Conservation (phyloP, 2,888 invertebrate species). For the Danaus chrysippus region DNA sequence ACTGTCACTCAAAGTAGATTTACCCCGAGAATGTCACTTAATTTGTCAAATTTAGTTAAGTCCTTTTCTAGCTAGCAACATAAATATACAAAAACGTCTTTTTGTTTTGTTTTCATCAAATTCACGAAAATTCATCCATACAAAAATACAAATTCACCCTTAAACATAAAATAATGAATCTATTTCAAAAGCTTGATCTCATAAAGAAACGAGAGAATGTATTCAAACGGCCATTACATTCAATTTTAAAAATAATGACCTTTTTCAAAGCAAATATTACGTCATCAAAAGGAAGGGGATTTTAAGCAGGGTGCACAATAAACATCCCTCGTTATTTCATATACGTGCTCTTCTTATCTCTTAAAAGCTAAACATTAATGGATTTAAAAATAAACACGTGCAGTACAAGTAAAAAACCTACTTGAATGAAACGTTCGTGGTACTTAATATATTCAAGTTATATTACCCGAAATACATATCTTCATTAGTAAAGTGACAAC, state of each 20-base stretch:
- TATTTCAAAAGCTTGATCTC: slow-evolving; percentile 22
- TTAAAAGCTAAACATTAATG: slow-evolving; percentile 54
- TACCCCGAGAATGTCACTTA: too few relatives aligned
- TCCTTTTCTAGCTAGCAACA: too few relatives aligned
- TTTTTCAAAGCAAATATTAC: slow-evolving; percentile 59
- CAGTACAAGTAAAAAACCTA: slow-evolving; percentile 10
- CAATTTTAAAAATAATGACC: slow-evolving; percentile 54
- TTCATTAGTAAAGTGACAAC: too few relatives aligned
- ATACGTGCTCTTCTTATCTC: slow-evolving; percentile 52
- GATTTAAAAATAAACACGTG: slow-evolving; percentile 53
- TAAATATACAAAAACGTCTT: too few relatives aligned
- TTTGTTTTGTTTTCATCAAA: background rate
- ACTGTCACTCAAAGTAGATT: too few relatives aligned
- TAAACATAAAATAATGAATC: slow-evolving; percentile 13
- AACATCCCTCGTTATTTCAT: slow-evolving; percentile 60
- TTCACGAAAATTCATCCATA: slow-evolving; percentile 9
- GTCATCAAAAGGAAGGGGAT: slow-evolving; percentile 53
- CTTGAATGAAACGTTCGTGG: background rate
- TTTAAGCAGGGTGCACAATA: slow-evolving; percentile 39
- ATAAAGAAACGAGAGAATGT: slow-evolving; percentile 23
- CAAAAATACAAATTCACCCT: slow-evolving; percentile 11
- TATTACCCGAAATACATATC: too few relatives aligned
- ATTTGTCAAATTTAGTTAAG: too few relatives aligned
- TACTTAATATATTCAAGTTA: too few relatives aligned
- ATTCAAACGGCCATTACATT: slow-evolving; percentile 35